These are phyloP conservation scores for Hypotaenidia philippensis DNA, from an alignment of 2,797 vertebrate species.

Conservation along the genomic window DNA sequence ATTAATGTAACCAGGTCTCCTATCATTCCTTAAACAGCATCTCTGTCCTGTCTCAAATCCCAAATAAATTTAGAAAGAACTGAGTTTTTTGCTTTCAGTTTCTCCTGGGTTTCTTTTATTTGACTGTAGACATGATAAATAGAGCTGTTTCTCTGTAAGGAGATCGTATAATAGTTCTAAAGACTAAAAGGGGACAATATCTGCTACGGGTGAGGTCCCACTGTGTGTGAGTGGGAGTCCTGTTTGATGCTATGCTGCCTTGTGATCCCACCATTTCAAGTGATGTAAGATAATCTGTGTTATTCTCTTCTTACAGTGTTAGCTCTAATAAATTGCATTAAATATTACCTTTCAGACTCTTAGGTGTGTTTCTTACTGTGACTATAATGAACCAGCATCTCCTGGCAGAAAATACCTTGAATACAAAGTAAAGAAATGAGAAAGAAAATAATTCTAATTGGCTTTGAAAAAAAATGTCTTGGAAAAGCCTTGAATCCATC, in stretches of 20 bases:
- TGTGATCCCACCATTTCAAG: background rate
- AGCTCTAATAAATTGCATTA: background rate
- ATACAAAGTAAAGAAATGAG: background rate
- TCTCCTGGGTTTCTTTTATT: background rate
- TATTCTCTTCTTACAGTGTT: background rate
- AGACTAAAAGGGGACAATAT: background rate
- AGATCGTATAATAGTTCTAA: background rate
- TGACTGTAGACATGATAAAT: background rate
- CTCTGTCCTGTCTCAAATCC: background rate
- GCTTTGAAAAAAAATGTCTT: rapidly evolving
- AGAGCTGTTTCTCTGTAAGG: background rate
- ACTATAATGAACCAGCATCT: background rate
- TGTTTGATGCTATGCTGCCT: background rate
- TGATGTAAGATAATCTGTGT: too few relatives aligned
- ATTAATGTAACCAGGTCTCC: background rate
- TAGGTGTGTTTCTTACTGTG: background rate
- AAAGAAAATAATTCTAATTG: background rate
- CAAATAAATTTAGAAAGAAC: background rate
- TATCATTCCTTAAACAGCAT: background rate
- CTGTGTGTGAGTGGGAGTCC: background rate
- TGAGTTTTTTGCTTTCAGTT: rapidly evolving
- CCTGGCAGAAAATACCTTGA: background rate
- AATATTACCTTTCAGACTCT: background rate
- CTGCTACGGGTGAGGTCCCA: background rate
- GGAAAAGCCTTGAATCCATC: background rate